Percentiles rank a stretch among this genome's conserved stretches.
These are phyloP conservation scores for Noctua pronuba DNA, from an alignment of 2,888 invertebrate species.

Conservation along the genomic window DNA sequence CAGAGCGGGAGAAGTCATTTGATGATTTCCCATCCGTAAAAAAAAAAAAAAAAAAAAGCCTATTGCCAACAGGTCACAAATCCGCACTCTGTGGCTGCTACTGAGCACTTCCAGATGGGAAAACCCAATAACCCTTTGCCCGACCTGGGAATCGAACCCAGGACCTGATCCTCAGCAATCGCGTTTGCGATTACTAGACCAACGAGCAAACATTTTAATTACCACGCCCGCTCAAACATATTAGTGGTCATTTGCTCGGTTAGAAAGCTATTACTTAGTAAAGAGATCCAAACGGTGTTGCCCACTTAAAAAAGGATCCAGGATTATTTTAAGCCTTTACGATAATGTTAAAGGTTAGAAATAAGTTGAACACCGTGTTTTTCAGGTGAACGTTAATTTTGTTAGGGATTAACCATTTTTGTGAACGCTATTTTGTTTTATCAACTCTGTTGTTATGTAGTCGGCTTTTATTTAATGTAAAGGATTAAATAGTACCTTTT, in stretches of 20 bases:
- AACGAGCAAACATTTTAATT: conserved; percentile 60
- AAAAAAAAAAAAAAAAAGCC: no score
- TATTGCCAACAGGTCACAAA: background rate
- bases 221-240: conserved; percentile 24
- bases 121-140: background rate
- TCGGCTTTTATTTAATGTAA: background rate
- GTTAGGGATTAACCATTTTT: conserved; percentile 38
- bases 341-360: conserved; percentile 49
- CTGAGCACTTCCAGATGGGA: background rate
- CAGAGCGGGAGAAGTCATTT: no score
- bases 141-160: background rate
- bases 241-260: conserved; percentile 37
- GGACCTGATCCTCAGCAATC: background rate
- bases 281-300: conserved; percentile 31
- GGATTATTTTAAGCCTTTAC: conserved; percentile 49
- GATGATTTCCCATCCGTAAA: no score
- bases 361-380: conserved; percentile 49
- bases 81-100: background rate
- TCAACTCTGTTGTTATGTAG: conserved; percentile 26
- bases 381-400: conserved; percentile 40
- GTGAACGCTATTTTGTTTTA: conserved; percentile 31
- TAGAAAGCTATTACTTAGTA: conserved; percentile 50
- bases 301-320: conserved; percentile 50
- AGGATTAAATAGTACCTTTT: background rate
- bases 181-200: background rate